Evolutionary conservation across 1,140 invertebrate species (phyloP), one percentile per base, ranked within the genome.

Genomic region (Panulirus ornatus): DNA sequence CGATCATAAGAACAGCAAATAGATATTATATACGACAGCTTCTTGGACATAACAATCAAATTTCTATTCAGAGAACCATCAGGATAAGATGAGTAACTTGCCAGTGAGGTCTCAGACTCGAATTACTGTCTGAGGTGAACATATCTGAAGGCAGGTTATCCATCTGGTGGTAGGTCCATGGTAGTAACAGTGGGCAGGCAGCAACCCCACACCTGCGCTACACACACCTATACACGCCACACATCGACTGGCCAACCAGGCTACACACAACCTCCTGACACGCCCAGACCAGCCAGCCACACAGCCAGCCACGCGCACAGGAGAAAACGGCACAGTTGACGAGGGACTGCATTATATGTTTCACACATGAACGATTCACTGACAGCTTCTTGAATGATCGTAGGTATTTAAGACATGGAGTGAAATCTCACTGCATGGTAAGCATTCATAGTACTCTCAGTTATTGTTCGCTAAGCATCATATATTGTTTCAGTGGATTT

Each of bases 81-180:
- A 1, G 44, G 16, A 47, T 47, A 47, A 16, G 44, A 8, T 47
- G 44, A 30, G 3, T n/a, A 66, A 66, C 58, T 66, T 66, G 58
- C 58, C 58, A 66, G n/a, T 66, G 58, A 66, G 58, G 58, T 66
- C 58, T 66, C 8, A 66, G 58, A 66, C n/a, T 66, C 0, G 58
- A 34, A 30, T 30, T 66, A 66, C n/a, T 66, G 58, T 66, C 58
- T 6, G 58, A 66, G 58, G 8, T 66, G 58, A 66, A 66, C 58
- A 66, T 66, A 66, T 30, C 30, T 34, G n/a, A 27, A 30, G 58
- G 27, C 22, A 30, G 58, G 16, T 66, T 66, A 66, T 30, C 58
- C 58, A 66, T 66, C n/a, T 8, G 58, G 27, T 6, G 22, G 58
- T 6, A 27, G n/a, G 58, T 30, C 58, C 58, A 66, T 66, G n/a